phyloP scores from a whole-genome alignment of 2,797 vertebrate genomes.

The Acipenser ruthenus region DNA sequence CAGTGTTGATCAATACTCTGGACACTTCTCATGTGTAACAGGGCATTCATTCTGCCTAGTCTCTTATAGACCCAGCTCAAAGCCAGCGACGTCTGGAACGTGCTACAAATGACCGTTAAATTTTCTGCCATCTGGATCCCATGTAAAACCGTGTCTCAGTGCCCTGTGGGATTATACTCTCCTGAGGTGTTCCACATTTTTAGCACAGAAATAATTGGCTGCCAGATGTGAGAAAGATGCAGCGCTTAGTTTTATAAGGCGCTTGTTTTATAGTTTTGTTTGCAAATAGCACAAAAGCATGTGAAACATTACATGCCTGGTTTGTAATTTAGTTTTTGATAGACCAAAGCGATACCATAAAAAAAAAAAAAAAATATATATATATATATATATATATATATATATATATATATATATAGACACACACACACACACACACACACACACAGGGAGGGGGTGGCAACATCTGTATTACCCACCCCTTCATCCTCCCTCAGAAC shows the following conservation, averaged over 20 bases:
- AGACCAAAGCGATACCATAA: too few species aligned
- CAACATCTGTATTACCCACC: too few species aligned
- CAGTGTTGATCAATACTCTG: slow-evolving; percentile 29
- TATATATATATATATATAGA: too few species aligned
- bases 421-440: too few species aligned
- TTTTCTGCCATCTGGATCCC: slow-evolving; percentile 76
- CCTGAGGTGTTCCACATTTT: slow-evolving; percentile 85
- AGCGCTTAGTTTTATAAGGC: slow-evolving; percentile 68
- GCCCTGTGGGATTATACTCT: slow-evolving; percentile 76
- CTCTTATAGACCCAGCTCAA: slow-evolving; percentile 35
- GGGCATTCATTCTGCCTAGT: slow-evolving; percentile 34
- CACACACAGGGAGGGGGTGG: too few species aligned
- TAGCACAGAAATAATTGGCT: slow-evolving; percentile 80
- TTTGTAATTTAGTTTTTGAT: too few species aligned
- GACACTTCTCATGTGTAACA: slow-evolving; percentile 39
- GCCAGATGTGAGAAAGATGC: slow-evolving; percentile 90
- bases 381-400: too few species aligned
- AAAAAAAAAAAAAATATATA: too few species aligned
- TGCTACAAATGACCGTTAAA: slow-evolving; percentile 51
- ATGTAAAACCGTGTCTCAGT: slow-evolving; percentile 59
- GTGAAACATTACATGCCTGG: neutral
- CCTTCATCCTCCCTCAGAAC: slow-evolving; percentile 23
- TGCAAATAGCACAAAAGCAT: slow-evolving; percentile 21
- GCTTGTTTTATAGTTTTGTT: slow-evolving; percentile 49
- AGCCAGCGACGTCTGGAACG: slow-evolving; percentile 50